Evolutionary conservation across 2,888 invertebrate genomes (phyloP), one percentile per base, ranked within the genome.

Genomic region (Sisyra nigra): DNA sequence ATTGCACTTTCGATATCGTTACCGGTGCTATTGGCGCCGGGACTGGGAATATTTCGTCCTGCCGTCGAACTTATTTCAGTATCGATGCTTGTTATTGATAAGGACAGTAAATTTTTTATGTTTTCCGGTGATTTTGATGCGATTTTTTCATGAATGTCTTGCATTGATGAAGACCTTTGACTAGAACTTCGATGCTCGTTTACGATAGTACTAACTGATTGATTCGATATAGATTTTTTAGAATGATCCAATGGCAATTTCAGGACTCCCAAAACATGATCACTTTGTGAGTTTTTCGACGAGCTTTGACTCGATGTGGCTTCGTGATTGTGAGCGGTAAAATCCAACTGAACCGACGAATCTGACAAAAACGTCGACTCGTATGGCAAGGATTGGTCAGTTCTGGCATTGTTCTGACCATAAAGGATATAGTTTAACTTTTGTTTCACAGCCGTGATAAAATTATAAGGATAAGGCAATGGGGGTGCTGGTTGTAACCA

Each of bases 361-460:
- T 24, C 24, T 3, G 24, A 24, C 24, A 24, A 24, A 24, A 24
- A 24, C 7, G 24, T 24, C 3, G 24, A 24, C 3, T 24, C 24
- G 24, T 24, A 24, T 24, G 24, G 24, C 24, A 24, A 24, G 7
- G 24, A 24, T 24, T 24, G 33, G 3, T 37, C 18, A 9, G 8
- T 37, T 37, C 18, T 17, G 2, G 14, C 11, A 29, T 35, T 13
- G 1, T 41, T 33, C 32, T 53, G 53, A 5, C 51, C 48, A 46
- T 51, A 55, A 17, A 54, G 45, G 5, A 53, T 56, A 35, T 53
- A 48, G 44, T 60, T 56, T 7, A 74, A 55, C 51, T 79, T 77
- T 47, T 67, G 61, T 49, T 71, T 69, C 7, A 72, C 70, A 37
- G 70, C 74, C 53, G 64, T 69, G 35, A 74, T 70, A 51, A 76